Conservation (phyloP, 2,888 invertebrate genomes). For the Drosophila eohydei region DNA sequence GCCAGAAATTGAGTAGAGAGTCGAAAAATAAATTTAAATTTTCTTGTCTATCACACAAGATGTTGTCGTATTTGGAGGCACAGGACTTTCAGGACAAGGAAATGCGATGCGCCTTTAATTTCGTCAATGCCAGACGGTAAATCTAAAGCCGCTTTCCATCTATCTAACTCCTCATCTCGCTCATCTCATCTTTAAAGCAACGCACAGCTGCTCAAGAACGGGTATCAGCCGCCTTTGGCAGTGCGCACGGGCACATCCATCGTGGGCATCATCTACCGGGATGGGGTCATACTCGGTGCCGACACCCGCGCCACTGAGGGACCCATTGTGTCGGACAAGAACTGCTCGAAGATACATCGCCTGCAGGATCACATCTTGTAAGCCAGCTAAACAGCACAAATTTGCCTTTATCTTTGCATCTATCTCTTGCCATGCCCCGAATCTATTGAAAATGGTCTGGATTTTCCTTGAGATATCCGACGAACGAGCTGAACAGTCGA, state of each 20-base stretch:
- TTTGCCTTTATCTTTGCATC: background rate
- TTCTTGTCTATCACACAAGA: slow-evolving; percentile 2
- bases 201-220: slow-evolving; percentile 90
- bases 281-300: slow-evolving; percentile 99
- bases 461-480: background rate
- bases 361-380: slow-evolving; percentile 95
- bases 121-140: slow-evolving; percentile 93
- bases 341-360: slow-evolving; percentile 97
- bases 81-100: background rate
- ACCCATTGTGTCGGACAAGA: slow-evolving; percentile 97
- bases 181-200: slow-evolving; percentile 88
- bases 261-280: slow-evolving; percentile 94
- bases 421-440: background rate
- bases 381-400: background rate
- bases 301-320: slow-evolving; percentile 99
- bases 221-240: slow-evolving; percentile 92
- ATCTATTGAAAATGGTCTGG: background rate
- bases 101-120: slow-evolving; percentile 89
- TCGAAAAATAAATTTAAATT: background rate
- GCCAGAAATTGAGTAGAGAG: background rate
- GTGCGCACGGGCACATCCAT: slow-evolving; percentile 99
- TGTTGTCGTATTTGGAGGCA: slow-evolving; percentile 14
- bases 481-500: background rate
- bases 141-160: background rate
- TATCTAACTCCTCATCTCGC: background rate